A percentile compares a stretch with the other conserved stretches of the same genome.
Conservation (phyloP, 1,140 invertebrate species). For the Anastatus disparis region DNA sequence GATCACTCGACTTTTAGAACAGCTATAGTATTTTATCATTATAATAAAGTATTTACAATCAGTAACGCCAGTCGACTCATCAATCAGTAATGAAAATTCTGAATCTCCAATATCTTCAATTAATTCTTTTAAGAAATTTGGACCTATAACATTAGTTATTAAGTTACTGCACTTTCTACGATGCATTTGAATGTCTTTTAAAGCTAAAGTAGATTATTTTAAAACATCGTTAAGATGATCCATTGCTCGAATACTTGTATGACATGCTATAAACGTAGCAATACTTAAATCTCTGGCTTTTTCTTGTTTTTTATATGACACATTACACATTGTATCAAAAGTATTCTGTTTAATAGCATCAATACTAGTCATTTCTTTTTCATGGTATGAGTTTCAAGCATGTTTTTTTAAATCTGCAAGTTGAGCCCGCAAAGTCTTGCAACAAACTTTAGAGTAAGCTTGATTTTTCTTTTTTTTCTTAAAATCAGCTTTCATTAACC, state of each 20-base stretch:
- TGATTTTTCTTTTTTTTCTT: slow-evolving; percentile 13
- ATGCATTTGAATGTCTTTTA: too few species aligned
- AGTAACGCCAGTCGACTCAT: slow-evolving; percentile 61
- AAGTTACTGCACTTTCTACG: too few species aligned
- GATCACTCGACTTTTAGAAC: slow-evolving; percentile 44
- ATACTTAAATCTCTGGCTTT: too few species aligned
- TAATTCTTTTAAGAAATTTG: slow-evolving; percentile 43
- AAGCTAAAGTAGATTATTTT: too few species aligned
- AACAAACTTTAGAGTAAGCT: slow-evolving; percentile 45
- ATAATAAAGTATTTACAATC: slow-evolving; percentile 54
- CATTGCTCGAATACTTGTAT: too few species aligned
- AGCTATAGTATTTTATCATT: slow-evolving; percentile 57
- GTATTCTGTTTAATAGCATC: too few species aligned
- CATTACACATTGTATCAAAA: too few species aligned
- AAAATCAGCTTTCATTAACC: slow-evolving; percentile 31
- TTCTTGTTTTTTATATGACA: too few species aligned
- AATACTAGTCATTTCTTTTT: slow-evolving; percentile 24
- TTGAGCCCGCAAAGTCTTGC: slow-evolving; percentile 37
- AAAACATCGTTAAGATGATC: too few species aligned
- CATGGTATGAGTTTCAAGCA: slow-evolving; percentile 21
- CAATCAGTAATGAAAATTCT: slow-evolving; percentile 56
- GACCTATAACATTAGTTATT: too few species aligned
- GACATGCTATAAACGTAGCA: too few species aligned
- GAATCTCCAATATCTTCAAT: slow-evolving; percentile 52
- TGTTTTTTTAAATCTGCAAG: slow-evolving; percentile 42